Evolutionary conservation across 2,888 invertebrate genomes (phyloP), one percentile per base, ranked within the genome.

Genomic region (Druceiella hillmani): DNA sequence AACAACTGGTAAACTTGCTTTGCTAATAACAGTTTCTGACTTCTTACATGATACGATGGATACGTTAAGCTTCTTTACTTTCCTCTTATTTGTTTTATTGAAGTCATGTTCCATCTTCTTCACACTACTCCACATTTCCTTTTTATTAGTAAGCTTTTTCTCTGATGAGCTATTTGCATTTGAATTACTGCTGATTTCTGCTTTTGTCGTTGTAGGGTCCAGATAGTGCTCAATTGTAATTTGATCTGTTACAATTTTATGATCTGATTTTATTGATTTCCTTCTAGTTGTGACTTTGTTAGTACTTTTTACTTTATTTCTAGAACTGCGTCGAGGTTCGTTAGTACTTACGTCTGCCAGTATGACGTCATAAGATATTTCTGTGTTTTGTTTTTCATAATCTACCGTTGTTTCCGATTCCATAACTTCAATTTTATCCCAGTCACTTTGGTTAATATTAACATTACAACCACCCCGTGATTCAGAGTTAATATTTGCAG

Each of bases 51-150:
- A 64, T 56, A 70, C 66, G 48, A 68, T 64, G 17, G 71, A 71
- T 33, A 67, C 61, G 62, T 70, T 67, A 5, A 71, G 47, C 56
- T 70, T 72, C 43, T 54, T 67, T 49, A 53, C 62, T 41, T 62
- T 61, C 40, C 56, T 54, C 41, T 64, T 66, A 40, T 62, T 64
- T 26, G 65, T 49, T 49, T 64, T 69, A 51, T 61, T 64, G 36
- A 71, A 67, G 47, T 67, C 69, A 45, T 64, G 66, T 50, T 61
- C 63, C 68, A 69, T 69, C 54, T 52, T 66, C 46, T 66, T 68
- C 0, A 68, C 66, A 59, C 58, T 65, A 43, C 55, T 62, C 68
- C 67, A 70, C 46, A 62, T 59, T 48, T 62, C 62, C 2, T 44
- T 29, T 44, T 58, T 63, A 30, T 47, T 53, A 3, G 55, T 47